Evolutionary conservation across 2,888 invertebrate species (phyloP).

Genomic region (Troides aeacus): DNA sequence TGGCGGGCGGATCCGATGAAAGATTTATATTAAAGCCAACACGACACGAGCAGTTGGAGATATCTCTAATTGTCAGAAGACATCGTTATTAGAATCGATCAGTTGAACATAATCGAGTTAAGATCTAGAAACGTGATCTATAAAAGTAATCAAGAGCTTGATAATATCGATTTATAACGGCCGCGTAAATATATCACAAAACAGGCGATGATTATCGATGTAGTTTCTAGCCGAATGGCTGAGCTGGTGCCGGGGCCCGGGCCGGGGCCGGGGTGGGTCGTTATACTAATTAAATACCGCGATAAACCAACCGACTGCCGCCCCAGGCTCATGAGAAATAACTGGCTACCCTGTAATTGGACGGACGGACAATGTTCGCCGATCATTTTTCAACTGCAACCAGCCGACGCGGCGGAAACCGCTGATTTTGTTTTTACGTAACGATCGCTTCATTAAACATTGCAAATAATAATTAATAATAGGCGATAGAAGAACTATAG

Average conservation of each 20-base stretch:
- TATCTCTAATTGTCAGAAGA: background rate
- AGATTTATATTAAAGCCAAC: background rate
- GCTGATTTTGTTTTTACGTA: background rate
- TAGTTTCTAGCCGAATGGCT: constrained; percentile 18
- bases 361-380: constrained; percentile 7
- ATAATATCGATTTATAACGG: constrained; percentile 24
- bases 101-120: constrained; percentile 12
- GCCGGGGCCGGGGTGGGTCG: constrained; percentile 19
- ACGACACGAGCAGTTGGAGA: background rate
- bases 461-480: too few relatives aligned
- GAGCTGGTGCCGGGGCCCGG: constrained; percentile 8
- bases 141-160: background rate
- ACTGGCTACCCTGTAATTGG: constrained; percentile 27
- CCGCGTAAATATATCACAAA: constrained; percentile 27
- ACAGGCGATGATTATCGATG: constrained; percentile 26
- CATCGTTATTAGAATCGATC: background rate
- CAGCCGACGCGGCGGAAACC: constrained; percentile 11
- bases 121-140: constrained; percentile 6
- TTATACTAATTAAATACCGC: constrained; percentile 29
- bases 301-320: constrained; percentile 25
- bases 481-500: too few relatives aligned
- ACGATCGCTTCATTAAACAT: background rate
- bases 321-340: constrained; percentile 25
- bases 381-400: constrained; percentile 26
- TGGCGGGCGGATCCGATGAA: too few relatives aligned